A percentile compares a stretch with the other conserved stretches of the same genome.
Conservation (phyloP, 1,140 invertebrate genomes). For the Saccostrea glomerata region DNA sequence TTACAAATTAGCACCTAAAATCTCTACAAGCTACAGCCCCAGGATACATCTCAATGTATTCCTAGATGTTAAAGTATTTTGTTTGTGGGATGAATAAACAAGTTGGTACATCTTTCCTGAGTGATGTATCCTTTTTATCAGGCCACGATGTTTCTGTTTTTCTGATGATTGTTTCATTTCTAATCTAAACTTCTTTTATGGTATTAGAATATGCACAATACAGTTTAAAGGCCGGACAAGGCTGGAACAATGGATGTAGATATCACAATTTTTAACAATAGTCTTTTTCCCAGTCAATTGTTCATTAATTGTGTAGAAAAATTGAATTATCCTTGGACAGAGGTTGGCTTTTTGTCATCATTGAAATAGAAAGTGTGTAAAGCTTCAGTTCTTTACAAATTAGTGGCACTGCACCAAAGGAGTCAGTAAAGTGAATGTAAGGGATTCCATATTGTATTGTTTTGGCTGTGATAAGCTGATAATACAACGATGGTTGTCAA, state of each 20-base stretch:
- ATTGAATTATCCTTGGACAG: conserved; percentile 33
- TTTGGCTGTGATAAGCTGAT: conserved; percentile 31
- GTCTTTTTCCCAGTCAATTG: conserved; percentile 10
- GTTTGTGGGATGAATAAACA: neutral
- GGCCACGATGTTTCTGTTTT: neutral
- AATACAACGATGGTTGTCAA: conserved; percentile 18
- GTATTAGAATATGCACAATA: conserved; percentile 39
- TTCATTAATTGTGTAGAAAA: conserved; percentile 34
- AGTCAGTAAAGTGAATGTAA: neutral
- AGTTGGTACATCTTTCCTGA: neutral
- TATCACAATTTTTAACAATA: conserved; percentile 2
- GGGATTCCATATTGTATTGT: conserved; percentile 34
- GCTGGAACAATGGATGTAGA: conserved; percentile 39
- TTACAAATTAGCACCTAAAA: conserved; percentile 24
- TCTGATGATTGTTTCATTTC: neutral
- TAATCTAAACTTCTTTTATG: conserved; percentile 35
- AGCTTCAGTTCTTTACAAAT: conserved; percentile 29
- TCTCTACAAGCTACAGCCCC: neutral
- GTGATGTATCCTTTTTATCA: neutral
- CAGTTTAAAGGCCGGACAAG: conserved; percentile 4
- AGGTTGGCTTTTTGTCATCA: conserved; percentile 35
- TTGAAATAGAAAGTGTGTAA: conserved; percentile 34
- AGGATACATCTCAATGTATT: conserved; percentile 11
- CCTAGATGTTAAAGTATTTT: neutral
- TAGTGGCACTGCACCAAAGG: conserved; percentile 28